These are phyloP conservation scores for Clistopyga incitator DNA, from an alignment of 2,888 invertebrate species.

Conservation along the genomic window DNA sequence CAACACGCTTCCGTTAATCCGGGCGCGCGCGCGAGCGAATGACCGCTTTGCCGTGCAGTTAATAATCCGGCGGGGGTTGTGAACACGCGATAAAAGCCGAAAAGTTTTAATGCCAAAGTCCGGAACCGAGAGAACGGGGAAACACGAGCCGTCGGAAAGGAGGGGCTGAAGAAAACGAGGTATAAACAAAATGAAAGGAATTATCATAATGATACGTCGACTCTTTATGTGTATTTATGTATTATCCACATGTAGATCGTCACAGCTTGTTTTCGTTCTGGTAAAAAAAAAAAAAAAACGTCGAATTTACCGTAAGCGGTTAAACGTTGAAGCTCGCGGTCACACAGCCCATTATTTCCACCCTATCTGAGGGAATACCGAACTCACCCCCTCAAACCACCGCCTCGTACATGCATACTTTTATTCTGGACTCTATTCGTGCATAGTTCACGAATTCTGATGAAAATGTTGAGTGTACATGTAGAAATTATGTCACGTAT, in stretches of 20 bases:
- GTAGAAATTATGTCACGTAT: neutral
- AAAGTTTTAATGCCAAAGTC: conserved; percentile 53
- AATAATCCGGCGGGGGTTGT: conserved; percentile 75
- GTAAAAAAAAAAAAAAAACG: conserved; percentile 42
- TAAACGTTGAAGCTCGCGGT: conserved; percentile 59
- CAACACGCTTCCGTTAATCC: conserved; percentile 76
- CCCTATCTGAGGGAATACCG: conserved; percentile 34
- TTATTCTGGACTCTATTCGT: neutral
- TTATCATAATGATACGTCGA: conserved; percentile 64
- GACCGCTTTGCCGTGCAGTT: conserved; percentile 72
- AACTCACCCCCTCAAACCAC: conserved; percentile 33
- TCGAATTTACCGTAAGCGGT: conserved; percentile 65
- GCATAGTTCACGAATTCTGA: neutral
- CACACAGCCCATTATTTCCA: conserved; percentile 62
- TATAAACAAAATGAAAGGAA: conserved; percentile 53
- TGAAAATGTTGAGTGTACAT: neutral
- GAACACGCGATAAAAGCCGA: conserved; percentile 74
- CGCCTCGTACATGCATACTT: neutral
- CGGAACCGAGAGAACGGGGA: conserved; percentile 28
- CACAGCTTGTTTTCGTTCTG: conserved; percentile 21
- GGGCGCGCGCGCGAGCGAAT: conserved; percentile 63
- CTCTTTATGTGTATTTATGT: conserved; percentile 31
- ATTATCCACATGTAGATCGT: conserved; percentile 19
- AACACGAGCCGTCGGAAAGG: neutral
- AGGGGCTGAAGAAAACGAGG: conserved; percentile 13